Conservation (phyloP, 1,140 invertebrate genomes). For the Lysiphlebus fabarum region DNA sequence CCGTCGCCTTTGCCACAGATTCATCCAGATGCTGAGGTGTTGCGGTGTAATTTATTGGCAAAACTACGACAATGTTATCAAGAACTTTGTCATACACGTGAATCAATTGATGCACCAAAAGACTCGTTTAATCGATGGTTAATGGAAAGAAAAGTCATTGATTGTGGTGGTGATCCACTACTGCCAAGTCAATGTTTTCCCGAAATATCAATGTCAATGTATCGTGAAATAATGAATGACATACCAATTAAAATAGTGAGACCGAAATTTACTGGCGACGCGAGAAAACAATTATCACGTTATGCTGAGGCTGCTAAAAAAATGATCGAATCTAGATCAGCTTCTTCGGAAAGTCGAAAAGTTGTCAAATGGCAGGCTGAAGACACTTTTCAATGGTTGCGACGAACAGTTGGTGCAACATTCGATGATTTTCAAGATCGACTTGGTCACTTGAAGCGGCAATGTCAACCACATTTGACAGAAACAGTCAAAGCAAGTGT, state of each 20-base stretch:
- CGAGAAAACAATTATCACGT: constrained; percentile 89
- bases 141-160: constrained; percentile 91
- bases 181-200: constrained; percentile 87
- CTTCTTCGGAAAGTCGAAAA: constrained; percentile 90
- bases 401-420: constrained; percentile 89
- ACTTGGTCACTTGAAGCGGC: constrained; percentile 64
- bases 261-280: constrained; percentile 93
- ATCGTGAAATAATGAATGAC: constrained; percentile 97
- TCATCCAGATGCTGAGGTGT: constrained; percentile 86
- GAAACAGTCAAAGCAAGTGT: constrained; percentile 92
- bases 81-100: constrained; percentile 87
- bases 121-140: constrained; percentile 96
- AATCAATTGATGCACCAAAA: constrained; percentile 91
- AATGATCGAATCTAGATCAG: constrained; percentile 90
- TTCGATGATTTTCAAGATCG: constrained; percentile 87
- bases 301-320: constrained; percentile 97
- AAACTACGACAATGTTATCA: constrained; percentile 90
- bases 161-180: constrained; percentile 81
- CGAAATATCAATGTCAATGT: constrained; percentile 93
- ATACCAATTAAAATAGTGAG: constrained; percentile 93
- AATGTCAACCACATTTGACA: constrained; percentile 91
- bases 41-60: constrained; percentile 71
- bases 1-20: constrained; percentile 84
- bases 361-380: constrained; percentile 98
- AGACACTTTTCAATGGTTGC: constrained; percentile 93